These are phyloP conservation scores for Psilopogon haemacephalus DNA, from an alignment of 2,113 vertebrate genomes.

Conservation along the genomic window DNA sequence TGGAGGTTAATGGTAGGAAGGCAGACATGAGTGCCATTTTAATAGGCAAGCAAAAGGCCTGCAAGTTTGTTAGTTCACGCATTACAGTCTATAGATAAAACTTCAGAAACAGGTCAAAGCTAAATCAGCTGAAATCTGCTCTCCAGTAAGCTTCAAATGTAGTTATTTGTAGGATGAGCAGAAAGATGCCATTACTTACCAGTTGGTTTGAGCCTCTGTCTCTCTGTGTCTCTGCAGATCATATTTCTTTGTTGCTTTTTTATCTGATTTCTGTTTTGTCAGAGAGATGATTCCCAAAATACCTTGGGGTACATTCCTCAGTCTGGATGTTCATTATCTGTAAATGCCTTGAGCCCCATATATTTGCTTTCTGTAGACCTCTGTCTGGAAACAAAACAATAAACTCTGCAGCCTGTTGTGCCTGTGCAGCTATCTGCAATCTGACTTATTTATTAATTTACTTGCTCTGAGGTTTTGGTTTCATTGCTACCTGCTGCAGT, in stretches of 20 bases:
- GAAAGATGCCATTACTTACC: not conserved
- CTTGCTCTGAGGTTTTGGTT: not conserved
- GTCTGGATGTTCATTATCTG: constrained; percentile 65
- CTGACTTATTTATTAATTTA: constrained; percentile 23
- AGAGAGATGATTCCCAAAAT: constrained; percentile 42
- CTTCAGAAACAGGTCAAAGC: not conserved
- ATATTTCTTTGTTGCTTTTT: constrained; percentile 26
- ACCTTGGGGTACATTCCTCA: constrained; percentile 30
- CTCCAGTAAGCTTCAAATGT: not conserved
- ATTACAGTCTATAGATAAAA: not conserved
- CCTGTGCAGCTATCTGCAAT: not conserved
- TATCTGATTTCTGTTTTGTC: constrained; percentile 53
- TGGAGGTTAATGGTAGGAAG: not conserved
- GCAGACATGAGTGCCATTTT: not conserved
- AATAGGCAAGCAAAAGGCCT: not conserved
- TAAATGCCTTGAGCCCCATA: constrained; percentile 37
- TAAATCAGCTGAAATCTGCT: not conserved
- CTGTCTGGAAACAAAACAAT: constrained; percentile 59
- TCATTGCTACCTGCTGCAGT: not conserved
- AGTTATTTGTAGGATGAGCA: not conserved
- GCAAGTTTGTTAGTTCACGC: not conserved
- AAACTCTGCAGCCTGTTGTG: constrained; percentile 39
- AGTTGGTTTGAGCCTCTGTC: not conserved
- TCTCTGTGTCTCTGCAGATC: not conserved
- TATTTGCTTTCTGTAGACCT: constrained; percentile 66